Base-by-base conservation (phyloP, 2,888 invertebrate species). In the Strigamia maritima region DNA sequence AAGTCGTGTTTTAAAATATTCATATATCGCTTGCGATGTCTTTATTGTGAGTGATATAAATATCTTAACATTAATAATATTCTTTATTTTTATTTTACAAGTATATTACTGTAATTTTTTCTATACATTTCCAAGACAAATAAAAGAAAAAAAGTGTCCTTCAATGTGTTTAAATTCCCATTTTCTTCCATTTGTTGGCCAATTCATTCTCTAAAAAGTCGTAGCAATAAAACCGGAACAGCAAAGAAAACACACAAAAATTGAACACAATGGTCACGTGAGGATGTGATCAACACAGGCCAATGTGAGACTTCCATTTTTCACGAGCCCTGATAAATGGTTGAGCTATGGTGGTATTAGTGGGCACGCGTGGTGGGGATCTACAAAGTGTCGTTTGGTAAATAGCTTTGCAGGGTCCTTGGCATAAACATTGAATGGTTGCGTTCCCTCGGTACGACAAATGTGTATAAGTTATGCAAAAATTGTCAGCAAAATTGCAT, bases 311-410 rank as follows among this genome's bases (percentile, higher is more conserved):
- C 26, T 70, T 65, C n/a, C 70, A 70, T 70, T 70, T 70, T 70
- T 70, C 70, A 70, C 70, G 16, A 26, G 28, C 70, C 70, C 12
- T 70, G 70, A 70, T 70, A 70, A 70, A 70, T 70, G 70, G 70
- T 70, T 28, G 70, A 70, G 70, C 70, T 70, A 70, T 70, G 70
- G 70, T 16, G 70, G 70, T 70, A 70, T 70, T 70, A 70, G 70
- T 70, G 70, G 70, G 70, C 70, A 70, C 24, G 70, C 70, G 28
- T n/a, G n/a, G 49, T 26, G 16, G 70, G 70, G 70, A 70, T 70
- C 70, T 28, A 70, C 70, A 28, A 70, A 28, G 70, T 70, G 70
- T 24, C 12, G 70, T 70, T 70, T 70, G 70, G 26, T 70, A 26
- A 70, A 70, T 70, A 70, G 14, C 70, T 28, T 70, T 26, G 70